Percentiles rank a stretch among this genome's conserved stretches.
Conservation (phyloP, 2,797 vertebrate species). For the Chaunax sp. region DNA sequence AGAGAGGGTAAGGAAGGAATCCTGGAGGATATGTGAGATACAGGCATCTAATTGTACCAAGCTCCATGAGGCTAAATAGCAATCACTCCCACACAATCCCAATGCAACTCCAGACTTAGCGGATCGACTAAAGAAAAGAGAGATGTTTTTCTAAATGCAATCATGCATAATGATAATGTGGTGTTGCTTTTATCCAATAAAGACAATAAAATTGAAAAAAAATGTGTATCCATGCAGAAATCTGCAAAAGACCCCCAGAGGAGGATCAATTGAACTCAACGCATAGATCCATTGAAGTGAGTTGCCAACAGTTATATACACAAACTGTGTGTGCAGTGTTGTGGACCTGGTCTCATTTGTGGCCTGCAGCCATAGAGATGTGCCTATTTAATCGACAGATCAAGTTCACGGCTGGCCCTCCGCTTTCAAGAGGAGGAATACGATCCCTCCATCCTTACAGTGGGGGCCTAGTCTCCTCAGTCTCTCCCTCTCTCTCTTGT, state of each 20-base stretch:
- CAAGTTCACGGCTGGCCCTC: constrained; percentile 74
- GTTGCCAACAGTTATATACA: constrained; percentile 54
- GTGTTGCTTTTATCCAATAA: constrained; percentile 59
- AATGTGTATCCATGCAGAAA: constrained; percentile 25
- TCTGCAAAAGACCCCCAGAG: constrained; percentile 32
- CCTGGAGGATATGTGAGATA: constrained; percentile 84
- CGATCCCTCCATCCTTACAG: constrained; percentile 76
- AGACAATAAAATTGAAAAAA: constrained; percentile 41
- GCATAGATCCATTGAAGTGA: constrained; percentile 37
- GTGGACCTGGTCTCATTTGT: constrained; percentile 62
- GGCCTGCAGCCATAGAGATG: constrained; percentile 81
- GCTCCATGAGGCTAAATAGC: constrained; percentile 86
- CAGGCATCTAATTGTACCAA: constrained; percentile 81
- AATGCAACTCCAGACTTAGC: constrained; percentile 74
- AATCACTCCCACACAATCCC: constrained; percentile 86
- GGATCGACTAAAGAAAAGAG: constrained; percentile 54
- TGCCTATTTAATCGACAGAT: constrained; percentile 83
- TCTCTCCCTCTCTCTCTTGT: constrained; percentile 54
- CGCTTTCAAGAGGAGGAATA: constrained; percentile 78
- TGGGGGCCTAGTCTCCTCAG: constrained; percentile 65
- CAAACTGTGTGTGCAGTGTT: constrained; percentile 47
- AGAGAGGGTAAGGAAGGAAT: constrained; percentile 74
- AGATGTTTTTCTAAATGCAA: constrained; percentile 58
- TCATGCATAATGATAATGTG: constrained; percentile 61
- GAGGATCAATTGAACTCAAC: constrained; percentile 25